Conservation (phyloP, 2,797 vertebrate genomes). For the Eurystomus glaucurus region DNA sequence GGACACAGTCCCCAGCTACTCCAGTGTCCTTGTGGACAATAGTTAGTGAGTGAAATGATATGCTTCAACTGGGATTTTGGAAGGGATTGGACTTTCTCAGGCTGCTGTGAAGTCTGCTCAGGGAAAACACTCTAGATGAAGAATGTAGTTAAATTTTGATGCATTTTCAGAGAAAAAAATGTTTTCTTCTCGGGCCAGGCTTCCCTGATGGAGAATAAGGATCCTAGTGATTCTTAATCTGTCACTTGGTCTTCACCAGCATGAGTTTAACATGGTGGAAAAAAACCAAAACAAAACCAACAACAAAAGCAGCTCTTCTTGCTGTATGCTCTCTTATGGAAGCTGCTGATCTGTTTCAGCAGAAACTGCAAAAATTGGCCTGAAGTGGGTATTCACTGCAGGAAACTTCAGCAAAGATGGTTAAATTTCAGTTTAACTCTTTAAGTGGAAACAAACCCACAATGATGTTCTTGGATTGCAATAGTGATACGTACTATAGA, state of each 20-base stretch:
- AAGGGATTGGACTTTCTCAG: background rate
- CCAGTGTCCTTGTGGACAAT: fast-evolving
- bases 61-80: background rate
- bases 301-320: background rate
- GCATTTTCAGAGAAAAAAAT: background rate
- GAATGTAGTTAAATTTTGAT: background rate
- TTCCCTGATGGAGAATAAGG: background rate
- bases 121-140: background rate
- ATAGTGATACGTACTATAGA: background rate
- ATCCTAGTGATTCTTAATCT: background rate
- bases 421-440: background rate
- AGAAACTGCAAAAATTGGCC: background rate
- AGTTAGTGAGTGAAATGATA: background rate
- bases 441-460: background rate
- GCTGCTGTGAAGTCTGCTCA: background rate
- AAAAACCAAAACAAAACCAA: background rate
- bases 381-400: background rate
- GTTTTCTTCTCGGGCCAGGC: background rate
- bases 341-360: background rate
- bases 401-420: background rate
- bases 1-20: fast-evolving
- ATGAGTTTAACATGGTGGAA: background rate
- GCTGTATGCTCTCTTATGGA: background rate
- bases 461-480: background rate
- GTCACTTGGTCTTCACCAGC: background rate